Base-by-base conservation (phyloP, 2,113 vertebrate genomes). In the Paratilapia polleni region DNA sequence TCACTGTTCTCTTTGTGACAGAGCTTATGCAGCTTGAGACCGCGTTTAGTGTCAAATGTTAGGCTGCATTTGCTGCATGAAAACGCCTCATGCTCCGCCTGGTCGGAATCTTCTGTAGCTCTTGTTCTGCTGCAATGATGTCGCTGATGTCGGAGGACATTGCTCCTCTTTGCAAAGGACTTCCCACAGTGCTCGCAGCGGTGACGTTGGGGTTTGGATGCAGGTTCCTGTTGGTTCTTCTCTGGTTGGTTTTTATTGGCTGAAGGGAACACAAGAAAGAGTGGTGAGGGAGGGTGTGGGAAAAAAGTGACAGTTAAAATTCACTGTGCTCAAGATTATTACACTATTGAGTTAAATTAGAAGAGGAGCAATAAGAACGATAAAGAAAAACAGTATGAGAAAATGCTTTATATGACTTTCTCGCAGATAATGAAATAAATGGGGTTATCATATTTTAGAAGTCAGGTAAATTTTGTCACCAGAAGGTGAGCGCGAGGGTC, bases 181-280 rank as follows among this genome's bases (percentile, higher is more conserved):
- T 79, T 79, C 34, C 85, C 85, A 8, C 85, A 87, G 9, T 17
- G 52, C 59, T 74, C 47, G 13, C 89, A 87, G 47, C 1, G 20
- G 59, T 56, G 78, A n/a, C 0, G 41, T 13, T 17, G 20, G 8
- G 34, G 8, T 19, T 60, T 2, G 12, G 56, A 22, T 3, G 19
- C 47, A 54, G 68, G 47, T 36, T 22, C 10, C 8, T 49, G 47
- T 61, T 19, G 31, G 41, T 15, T 68, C 60, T 22, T n/a, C 58
- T 63, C 47, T 2, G 28, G 10, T 49, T 20, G 4, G 6, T 36
- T 26, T 61, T 24, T 6, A 31, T 15, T 24, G 4, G 75, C 12
- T 3, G 12, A 31, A 78, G 49, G 19, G 52, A 26, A 54, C 0
- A 0, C 47, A 73, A 31, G 19, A 73, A 52, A 17, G 26, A 73